A percentile compares a stretch with the other conserved stretches of the same genome.
phyloP scores from a whole-genome alignment of 2,113 vertebrate species.

The Leptodactylus fuscus region DNA sequence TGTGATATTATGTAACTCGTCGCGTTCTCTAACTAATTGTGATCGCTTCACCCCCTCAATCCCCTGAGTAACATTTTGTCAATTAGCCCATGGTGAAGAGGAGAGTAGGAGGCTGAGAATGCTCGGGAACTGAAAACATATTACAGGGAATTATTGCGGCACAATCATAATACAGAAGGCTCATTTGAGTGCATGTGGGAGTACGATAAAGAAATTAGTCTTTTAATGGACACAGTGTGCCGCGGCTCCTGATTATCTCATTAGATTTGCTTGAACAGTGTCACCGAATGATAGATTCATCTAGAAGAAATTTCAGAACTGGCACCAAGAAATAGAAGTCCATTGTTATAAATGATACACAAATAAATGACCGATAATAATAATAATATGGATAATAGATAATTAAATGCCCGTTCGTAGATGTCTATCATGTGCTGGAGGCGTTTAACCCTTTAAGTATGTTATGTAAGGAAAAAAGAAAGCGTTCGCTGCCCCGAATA shows the following conservation, averaged over 20 bases:
- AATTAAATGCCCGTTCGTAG: too few species aligned
- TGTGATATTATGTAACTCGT: conserved; percentile 12
- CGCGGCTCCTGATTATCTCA: conserved; percentile 21
- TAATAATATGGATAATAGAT: too few species aligned
- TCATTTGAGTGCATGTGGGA: conserved; percentile 32
- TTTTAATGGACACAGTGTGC: conserved; percentile 31
- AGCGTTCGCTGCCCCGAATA: too few species aligned
- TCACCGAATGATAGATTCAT: conserved; percentile 4
- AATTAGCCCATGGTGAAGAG: not conserved
- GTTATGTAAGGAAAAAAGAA: too few species aligned
- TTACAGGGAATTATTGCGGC: conserved; percentile 20
- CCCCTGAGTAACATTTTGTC: not conserved
- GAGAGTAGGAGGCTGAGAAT: not conserved
- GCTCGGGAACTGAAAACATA: not conserved
- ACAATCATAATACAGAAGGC: conserved; percentile 16
- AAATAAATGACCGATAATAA: not conserved
- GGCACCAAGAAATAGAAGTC: not conserved
- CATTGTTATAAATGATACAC: not conserved
- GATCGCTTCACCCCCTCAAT: conserved; percentile 22
- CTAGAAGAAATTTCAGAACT: not conserved
- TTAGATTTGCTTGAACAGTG: conserved; percentile 33
- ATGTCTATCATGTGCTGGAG: too few species aligned
- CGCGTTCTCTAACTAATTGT: conserved; percentile 27
- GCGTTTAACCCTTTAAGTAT: too few species aligned
- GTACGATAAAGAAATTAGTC: conserved; percentile 17